Evolutionary conservation across 2,113 vertebrate genomes (phyloP).

Genomic region (Calyptommatus sinebrachiatus): DNA sequence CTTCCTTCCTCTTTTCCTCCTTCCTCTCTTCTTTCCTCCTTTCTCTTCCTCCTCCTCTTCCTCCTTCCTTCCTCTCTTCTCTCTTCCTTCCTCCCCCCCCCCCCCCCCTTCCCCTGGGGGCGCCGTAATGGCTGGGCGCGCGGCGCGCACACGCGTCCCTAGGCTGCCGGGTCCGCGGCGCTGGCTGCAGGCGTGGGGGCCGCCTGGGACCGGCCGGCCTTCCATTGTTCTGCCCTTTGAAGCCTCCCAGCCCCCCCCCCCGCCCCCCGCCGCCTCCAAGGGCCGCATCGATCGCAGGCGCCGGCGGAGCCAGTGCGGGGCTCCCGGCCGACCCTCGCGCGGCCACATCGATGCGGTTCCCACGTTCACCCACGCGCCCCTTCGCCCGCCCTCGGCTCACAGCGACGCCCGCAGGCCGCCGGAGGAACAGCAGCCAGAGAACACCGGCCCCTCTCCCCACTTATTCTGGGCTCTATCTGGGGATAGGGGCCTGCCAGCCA

Average conservation of each 20-base stretch:
- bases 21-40: too few species aligned
- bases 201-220: constrained; percentile 54
- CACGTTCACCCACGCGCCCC: constrained; percentile 69
- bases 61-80: too few species aligned
- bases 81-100: background rate
- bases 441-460: constrained; percentile 18
- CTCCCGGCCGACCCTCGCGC: constrained; percentile 42
- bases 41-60: too few species aligned
- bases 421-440: constrained; percentile 29
- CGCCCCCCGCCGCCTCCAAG: constrained; percentile 53
- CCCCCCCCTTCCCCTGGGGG: accelerated
- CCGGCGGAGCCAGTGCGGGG: constrained; percentile 61
- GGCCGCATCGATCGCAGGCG: constrained; percentile 62
- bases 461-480: background rate
- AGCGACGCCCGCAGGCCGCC: constrained; percentile 50
- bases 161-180: too few species aligned
- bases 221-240: constrained; percentile 64
- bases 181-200: constrained; percentile 53
- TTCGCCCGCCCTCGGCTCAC: constrained; percentile 51
- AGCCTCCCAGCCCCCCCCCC: constrained; percentile 43
- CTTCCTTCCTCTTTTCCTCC: too few species aligned
- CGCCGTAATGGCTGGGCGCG: background rate
- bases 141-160: background rate
- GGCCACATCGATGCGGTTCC: constrained; percentile 72
- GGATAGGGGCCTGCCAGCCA: too few species aligned